Conservation (phyloP, 2,113 vertebrate species). For the Microtus pennsylvanicus region DNA sequence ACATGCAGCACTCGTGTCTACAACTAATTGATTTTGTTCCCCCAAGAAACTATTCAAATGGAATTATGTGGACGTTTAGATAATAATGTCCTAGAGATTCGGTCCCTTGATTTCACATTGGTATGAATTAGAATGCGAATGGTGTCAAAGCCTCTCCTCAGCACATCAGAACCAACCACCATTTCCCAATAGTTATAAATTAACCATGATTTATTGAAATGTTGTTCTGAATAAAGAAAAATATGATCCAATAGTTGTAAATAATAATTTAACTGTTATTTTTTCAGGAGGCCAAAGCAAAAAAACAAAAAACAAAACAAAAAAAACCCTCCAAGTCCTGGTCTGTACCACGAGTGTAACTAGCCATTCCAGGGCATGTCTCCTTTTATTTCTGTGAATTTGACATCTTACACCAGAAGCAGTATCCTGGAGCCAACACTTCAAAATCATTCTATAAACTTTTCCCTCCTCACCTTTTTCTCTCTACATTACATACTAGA, state of each 20-base stretch:
- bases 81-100: background rate
- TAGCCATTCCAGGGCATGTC: background rate
- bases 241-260: background rate
- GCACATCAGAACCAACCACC: background rate
- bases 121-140: background rate
- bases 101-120: background rate
- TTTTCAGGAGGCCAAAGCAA: constrained; percentile 13
- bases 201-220: constrained; percentile 33
- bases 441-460: constrained; percentile 39
- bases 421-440: constrained; percentile 4
- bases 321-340: background rate
- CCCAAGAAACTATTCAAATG: background rate
- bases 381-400: constrained; percentile 21
- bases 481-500: background rate
- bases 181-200: constrained; percentile 13
- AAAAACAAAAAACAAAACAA: background rate
- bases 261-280: constrained; percentile 35
- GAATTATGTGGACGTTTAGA: constrained; percentile 35
- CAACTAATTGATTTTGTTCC: background rate
- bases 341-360: background rate
- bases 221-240: constrained; percentile 47
- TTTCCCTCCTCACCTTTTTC: background rate
- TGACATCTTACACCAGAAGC: constrained; percentile 13
- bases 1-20: background rate
- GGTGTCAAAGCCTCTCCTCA: background rate